phyloP scores from a whole-genome alignment of 2,888 invertebrate species.

The Teinopalpus imperialis region DNA sequence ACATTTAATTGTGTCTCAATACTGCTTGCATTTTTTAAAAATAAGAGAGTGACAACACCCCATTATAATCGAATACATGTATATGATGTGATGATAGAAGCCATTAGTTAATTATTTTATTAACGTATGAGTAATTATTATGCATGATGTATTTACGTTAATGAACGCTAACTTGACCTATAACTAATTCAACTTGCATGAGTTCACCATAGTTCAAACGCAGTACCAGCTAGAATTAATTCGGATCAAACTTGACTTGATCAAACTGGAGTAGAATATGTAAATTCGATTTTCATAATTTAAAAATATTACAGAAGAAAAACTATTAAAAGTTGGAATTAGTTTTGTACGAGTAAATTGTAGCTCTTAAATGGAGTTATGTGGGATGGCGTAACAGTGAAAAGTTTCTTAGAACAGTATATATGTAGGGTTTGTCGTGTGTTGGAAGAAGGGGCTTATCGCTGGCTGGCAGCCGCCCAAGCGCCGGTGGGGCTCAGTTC shows the following conservation, averaged over 20 bases:
- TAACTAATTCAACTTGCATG: constrained; percentile 1
- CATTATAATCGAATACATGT: too few species aligned
- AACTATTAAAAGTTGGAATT: constrained; percentile 25
- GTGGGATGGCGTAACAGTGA: constrained; percentile 8
- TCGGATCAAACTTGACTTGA: constrained; percentile 12
- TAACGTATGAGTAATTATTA: too few species aligned
- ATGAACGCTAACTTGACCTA: too few species aligned
- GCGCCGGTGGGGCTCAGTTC: constrained; percentile 34
- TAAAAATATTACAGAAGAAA: constrained; percentile 10
- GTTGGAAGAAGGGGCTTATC: constrained; percentile 39
- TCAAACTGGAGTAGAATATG: constrained; percentile 17
- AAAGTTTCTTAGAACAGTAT: constrained; percentile 43
- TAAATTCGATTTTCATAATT: constrained; percentile 23
- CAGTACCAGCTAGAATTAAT: constrained; percentile 20
- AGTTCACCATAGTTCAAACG: constrained; percentile 5
- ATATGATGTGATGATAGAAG: too few species aligned
- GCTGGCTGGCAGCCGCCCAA: constrained; percentile 39
- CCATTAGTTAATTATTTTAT: too few species aligned
- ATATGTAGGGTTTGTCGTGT: constrained; percentile 44
- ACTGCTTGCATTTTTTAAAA: too few species aligned
- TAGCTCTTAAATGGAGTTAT: constrained; percentile 27
- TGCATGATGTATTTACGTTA: too few species aligned
- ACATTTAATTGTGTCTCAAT: too few species aligned
- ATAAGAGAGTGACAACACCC: too few species aligned
- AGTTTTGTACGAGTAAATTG: constrained; percentile 26